Evolutionary conservation across 1,140 invertebrate species (phyloP).

Genomic region (Drosophila equinoxialis): DNA sequence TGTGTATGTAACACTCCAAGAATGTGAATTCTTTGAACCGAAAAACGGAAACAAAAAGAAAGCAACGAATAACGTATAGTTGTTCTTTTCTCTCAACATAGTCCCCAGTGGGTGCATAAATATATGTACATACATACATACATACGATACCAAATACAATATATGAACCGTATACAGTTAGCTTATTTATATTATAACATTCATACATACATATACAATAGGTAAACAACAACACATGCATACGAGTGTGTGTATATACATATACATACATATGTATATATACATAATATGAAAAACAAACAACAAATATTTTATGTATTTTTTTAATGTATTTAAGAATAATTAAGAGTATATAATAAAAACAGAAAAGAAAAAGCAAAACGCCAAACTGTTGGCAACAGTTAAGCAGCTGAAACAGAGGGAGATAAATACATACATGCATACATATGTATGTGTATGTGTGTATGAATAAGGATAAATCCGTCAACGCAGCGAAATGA

Average conservation of each 20-base stretch:
- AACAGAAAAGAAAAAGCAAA: neutral
- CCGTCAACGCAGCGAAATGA: conserved; percentile 49
- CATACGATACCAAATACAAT: conserved; percentile 61
- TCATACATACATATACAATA: conserved; percentile 45
- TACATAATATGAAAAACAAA: conserved; percentile 30
- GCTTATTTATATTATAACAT: conserved; percentile 76
- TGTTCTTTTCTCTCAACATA: conserved; percentile 38
- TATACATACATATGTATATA: conserved; percentile 18
- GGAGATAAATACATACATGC: conserved; percentile 2
- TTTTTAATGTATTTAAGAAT: conserved; percentile 79
- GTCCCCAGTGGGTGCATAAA: conserved; percentile 60
- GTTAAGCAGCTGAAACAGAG: conserved; percentile 16
- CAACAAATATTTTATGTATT: conserved; percentile 76
- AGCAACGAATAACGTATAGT: conserved; percentile 20
- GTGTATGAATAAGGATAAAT: conserved; percentile 28
- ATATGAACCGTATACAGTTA: conserved; percentile 76
- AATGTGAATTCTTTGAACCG: conserved; percentile 26
- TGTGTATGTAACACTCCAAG: too few relatives aligned
- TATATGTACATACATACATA: conserved; percentile 45
- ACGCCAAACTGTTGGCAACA: neutral
- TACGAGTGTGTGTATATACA: conserved; percentile 8
- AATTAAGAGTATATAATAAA: conserved; percentile 61
- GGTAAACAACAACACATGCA: conserved; percentile 28
- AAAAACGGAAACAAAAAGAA: conserved; percentile 14
- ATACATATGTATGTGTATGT: neutral